These are phyloP conservation scores for Rhynchopsitta pachyrhyncha DNA, from an alignment of 2,113 vertebrate genomes.

Conservation along the genomic window DNA sequence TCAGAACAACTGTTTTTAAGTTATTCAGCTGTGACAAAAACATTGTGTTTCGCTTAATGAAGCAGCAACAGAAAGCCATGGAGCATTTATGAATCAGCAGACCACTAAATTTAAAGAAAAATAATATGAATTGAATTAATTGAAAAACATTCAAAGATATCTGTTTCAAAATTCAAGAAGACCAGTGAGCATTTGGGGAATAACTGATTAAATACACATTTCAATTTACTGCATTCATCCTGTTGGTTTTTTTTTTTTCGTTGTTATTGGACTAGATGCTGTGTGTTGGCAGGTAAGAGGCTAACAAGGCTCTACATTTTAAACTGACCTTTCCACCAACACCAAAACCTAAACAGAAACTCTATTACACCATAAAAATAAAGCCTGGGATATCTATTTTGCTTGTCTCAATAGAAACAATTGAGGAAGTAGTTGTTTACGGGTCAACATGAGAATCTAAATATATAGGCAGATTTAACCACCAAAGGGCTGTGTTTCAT, in stretches of 20 bases:
- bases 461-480: background rate
- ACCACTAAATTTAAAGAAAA: background rate
- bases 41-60: background rate
- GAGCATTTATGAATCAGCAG: background rate
- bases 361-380: background rate
- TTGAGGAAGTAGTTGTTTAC: background rate
- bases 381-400: background rate
- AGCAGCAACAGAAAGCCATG: background rate
- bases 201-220: background rate
- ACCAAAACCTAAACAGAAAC: background rate
- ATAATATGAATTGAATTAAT: background rate
- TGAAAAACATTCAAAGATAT: background rate
- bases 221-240: background rate
- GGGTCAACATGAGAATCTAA: background rate
- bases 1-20: background rate
- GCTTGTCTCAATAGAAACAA: background rate
- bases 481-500: background rate
- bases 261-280: background rate
- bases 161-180: background rate
- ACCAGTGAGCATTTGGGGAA: background rate
- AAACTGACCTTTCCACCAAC: background rate
- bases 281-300: background rate
- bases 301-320: background rate
- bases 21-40: background rate
- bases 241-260: background rate